Evolutionary conservation across 2,888 invertebrate species (phyloP).

Genomic region (Xylocampa areola): DNA sequence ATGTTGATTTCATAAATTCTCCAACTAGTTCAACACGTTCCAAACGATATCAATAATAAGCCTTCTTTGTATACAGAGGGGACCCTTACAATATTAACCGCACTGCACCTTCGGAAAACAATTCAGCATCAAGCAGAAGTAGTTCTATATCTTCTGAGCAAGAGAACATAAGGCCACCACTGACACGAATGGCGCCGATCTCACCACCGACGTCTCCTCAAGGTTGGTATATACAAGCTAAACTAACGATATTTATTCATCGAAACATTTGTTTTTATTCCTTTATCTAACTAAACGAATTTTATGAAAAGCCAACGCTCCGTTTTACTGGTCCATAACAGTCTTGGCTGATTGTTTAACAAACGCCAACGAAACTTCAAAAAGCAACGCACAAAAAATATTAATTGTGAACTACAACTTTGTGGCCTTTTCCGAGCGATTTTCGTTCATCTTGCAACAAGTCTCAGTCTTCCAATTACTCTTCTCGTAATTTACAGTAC

Average conservation of each 20-base stretch:
- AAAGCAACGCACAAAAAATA: too few species aligned
- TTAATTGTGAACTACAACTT: too few species aligned
- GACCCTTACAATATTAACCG: conserved; percentile 69
- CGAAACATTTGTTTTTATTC: too few species aligned
- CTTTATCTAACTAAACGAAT: too few species aligned
- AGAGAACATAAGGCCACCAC: conserved; percentile 83
- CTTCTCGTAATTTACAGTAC: conserved; percentile 63
- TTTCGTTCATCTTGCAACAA: background rate
- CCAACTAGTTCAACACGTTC: too few species aligned
- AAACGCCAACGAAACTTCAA: background rate
- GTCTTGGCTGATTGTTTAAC: background rate
- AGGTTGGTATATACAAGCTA: conserved; percentile 72
- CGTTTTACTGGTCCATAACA: background rate
- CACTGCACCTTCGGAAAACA: conserved; percentile 74
- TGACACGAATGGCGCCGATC: conserved; percentile 83
- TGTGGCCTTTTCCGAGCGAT: too few species aligned
- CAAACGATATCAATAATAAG: too few species aligned
- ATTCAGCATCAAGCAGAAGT: conserved; percentile 83
- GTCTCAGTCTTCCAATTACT: background rate
- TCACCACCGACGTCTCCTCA: conserved; percentile 85
- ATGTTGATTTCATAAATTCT: too few species aligned
- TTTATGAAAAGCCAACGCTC: too few species aligned
- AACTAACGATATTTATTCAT: too few species aligned
- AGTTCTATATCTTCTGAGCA: conserved; percentile 86
- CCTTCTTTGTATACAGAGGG: conserved; percentile 46